A percentile compares a stretch with the other conserved stretches of the same genome.
Conservation (phyloP, 2,888 invertebrate species). For the Agonopterix subpropinquella region DNA sequence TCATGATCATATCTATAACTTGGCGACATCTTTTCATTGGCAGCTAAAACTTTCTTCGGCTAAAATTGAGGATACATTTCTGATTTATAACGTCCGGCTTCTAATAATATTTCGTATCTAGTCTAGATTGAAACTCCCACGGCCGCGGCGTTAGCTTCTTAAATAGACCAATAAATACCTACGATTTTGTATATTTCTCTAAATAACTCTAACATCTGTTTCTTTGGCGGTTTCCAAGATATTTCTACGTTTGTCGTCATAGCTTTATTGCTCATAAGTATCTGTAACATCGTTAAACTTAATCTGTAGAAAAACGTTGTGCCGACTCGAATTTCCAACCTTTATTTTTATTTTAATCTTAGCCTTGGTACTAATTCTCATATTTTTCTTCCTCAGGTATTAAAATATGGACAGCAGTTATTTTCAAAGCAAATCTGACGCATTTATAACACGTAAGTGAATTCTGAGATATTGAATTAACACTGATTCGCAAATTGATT, state of each 20-base stretch:
- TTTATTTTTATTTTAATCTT: too few relatives aligned
- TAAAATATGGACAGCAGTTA: conserved; percentile 23
- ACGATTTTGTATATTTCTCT: neutral
- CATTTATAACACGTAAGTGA: conserved; percentile 32
- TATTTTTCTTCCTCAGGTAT: conserved; percentile 49
- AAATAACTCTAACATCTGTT: conserved; percentile 24
- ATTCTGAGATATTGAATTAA: conserved; percentile 22
- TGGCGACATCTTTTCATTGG: neutral
- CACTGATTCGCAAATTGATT: conserved; percentile 19
- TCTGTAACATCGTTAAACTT: conserved; percentile 5
- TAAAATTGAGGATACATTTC: neutral
- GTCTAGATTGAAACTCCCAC: neutral
- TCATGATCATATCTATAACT: neutral
- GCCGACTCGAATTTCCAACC: too few relatives aligned
- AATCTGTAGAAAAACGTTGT: too few relatives aligned
- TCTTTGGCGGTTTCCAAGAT: conserved; percentile 24
- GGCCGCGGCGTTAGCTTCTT: neutral
- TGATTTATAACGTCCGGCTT: neutral
- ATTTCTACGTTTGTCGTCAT: conserved; percentile 16
- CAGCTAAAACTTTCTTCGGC: conserved; percentile 1
- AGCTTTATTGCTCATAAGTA: conserved; percentile 16
- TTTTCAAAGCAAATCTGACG: conserved; percentile 27
- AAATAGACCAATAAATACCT: neutral
- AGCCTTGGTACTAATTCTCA: conserved; percentile 3
- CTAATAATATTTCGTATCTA: neutral